phyloP scores from a whole-genome alignment of 2,113 vertebrate species.

The Lanius ludovicianus region DNA sequence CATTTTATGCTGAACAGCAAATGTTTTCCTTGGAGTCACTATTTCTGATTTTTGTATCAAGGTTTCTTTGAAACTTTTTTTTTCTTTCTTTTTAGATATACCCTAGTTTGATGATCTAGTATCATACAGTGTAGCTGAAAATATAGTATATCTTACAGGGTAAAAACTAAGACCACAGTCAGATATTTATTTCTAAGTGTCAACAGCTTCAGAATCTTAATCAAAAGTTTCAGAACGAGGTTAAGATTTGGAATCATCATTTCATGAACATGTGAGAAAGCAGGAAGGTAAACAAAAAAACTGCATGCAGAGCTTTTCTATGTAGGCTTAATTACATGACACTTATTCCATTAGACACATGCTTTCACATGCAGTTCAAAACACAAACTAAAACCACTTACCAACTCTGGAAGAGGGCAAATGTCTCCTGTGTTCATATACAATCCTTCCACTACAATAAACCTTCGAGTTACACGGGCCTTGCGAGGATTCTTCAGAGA shows the following conservation, averaged over 20 bases:
- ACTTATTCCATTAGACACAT: not conserved
- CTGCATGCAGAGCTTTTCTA: not conserved
- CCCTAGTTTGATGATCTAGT: not conserved
- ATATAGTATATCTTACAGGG: not conserved
- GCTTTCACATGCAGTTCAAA: not conserved
- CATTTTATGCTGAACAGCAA: not conserved
- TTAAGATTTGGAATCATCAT: not conserved
- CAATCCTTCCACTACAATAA: conserved; percentile 91
- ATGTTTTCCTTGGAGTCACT: not conserved
- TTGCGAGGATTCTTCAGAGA: conserved; percentile 88
- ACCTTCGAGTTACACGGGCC: conserved; percentile 90
- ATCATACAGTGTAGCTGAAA: not conserved
- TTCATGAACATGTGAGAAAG: not conserved
- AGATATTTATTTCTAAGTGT: not conserved
- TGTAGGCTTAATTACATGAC: not conserved
- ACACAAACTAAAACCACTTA: conserved; percentile 63
- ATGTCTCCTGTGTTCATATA: conserved; percentile 93
- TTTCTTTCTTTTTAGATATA: not conserved
- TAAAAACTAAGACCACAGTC: not conserved
- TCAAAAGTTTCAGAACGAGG: not conserved
- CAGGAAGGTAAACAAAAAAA: not conserved
- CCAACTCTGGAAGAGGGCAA: conserved; percentile 94
- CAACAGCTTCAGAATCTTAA: not conserved
- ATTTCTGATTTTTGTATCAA: not conserved
- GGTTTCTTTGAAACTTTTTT: not conserved